Percentiles rank a stretch among this genome's conserved stretches.
phyloP scores from a whole-genome alignment of 2,113 vertebrate species.

The Embiotoca jacksoni region DNA sequence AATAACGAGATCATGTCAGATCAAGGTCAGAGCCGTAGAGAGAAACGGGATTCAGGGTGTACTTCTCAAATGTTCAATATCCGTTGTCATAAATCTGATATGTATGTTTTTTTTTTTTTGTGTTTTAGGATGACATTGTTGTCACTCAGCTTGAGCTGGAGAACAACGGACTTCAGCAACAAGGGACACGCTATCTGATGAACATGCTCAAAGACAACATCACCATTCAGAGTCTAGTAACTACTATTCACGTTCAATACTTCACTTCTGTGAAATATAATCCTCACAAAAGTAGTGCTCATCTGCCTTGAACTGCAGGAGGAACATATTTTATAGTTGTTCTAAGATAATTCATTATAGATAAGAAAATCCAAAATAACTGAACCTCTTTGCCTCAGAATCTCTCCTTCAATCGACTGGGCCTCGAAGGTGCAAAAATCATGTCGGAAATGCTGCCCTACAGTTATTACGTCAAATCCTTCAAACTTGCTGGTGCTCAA shows the following conservation, averaged over 20 bases:
- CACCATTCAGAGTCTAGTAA: slow-evolving; percentile 80
- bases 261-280: not conserved
- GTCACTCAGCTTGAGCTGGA: slow-evolving; percentile 83
- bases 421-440: slow-evolving; percentile 70
- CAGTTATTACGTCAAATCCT: slow-evolving; percentile 72
- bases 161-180: slow-evolving; percentile 82
- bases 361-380: too few species aligned
- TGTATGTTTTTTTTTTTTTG: not conserved
- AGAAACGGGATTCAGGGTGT: not conserved
- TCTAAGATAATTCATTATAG: not conserved
- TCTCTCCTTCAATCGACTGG: slow-evolving; percentile 83
- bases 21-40: not conserved
- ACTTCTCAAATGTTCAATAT: not conserved
- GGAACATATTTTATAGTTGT: not conserved
- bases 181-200: slow-evolving; percentile 79
- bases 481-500: slow-evolving; percentile 82
- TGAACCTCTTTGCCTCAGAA: slow-evolving; percentile 77
- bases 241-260: slow-evolving; percentile 1
- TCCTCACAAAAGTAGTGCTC: too few species aligned
- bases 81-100: not conserved
- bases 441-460: slow-evolving; percentile 78
- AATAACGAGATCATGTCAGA: too few species aligned
- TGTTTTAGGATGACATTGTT: slow-evolving; percentile 76
- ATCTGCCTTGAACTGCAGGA: not conserved
- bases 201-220: slow-evolving; percentile 85